Evolutionary conservation across 2,888 invertebrate species (phyloP), one percentile per base, ranked within the genome.

Genomic region (Sesamia inferens): DNA sequence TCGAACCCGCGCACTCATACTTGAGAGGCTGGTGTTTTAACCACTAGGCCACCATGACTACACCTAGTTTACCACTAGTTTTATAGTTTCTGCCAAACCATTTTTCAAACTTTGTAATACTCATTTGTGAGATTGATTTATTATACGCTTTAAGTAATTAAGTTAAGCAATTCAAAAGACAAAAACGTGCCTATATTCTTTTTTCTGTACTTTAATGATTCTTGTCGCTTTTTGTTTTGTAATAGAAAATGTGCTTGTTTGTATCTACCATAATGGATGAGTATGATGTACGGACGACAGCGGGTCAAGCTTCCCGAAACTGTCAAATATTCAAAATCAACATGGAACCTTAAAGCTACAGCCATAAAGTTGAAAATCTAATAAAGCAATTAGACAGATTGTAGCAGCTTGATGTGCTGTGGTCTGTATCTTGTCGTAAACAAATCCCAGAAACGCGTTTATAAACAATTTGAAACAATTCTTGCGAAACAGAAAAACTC

Each of bases 401-500:
- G 31, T 31, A 31, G 31, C 3, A 31, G 31, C 31, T 31, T 31
- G 31, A 3, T 31, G 31, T 31, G 31, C 31, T 31, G 2, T n/a
- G n/a, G n/a, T 31, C 31, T 31, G 31, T 31, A 31, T 3, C 31
- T 31, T 31, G 31, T 31, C 31, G 31, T 31, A 31, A 31, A 31
- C 31, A 31, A 31, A 31, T 31, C 31, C 31, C 31, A 31, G 31
- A 31, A 3, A 31, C 31, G 31, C 31, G 14, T 22, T 44, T 10
- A 55, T 57, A 76, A 31, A 5, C 55, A 44, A 57, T 70, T 76
- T 62, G 31, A 22, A 69, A 57, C 24, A 24, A 39, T 11, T 31
- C 19, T 10, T 13, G 55, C 70, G 55, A 42, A 65, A 19, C 47
- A 61, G 42, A 74, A 74, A 80, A 76, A 55, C 19, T 54, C 13